Base-by-base conservation (phyloP, 1,140 invertebrate genomes). In the Cydia amplana region DNA sequence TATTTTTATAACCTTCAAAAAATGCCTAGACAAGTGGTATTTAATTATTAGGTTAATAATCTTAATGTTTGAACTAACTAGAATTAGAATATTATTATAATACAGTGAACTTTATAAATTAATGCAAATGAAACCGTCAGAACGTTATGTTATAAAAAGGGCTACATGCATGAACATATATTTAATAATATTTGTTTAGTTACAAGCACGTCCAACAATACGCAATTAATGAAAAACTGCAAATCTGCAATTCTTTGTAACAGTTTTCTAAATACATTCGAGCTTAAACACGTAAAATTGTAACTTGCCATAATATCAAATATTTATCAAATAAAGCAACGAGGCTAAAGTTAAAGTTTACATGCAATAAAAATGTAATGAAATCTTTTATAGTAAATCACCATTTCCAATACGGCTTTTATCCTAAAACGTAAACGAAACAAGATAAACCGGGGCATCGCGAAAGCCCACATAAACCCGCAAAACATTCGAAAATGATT, bases 401-500 rank as follows among this genome's bases (percentile, higher is more conserved):
- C 67, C 74, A 78, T 78, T 78, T 75, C 65, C 75, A 73, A 76
- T 76, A 43, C 64, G 55, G 75, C 60, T 73, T 78, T 76, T 70
- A 70, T 70, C 32, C 51, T 70, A 70, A 70, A 83, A 80, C 82
- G 79, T 81, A 83, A 89, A 84, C 82, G 83, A 83, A 87, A 88
- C 83, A 87, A 89, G 84, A 89, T 89, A 87, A 85, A 88, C 81
- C 81, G 80, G 78, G 75, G 77, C 79, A 79, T 82, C 83, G 82
- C 76, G 80, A 79, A 87, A 87, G 87, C 85, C 86, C 83, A 80
- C 80, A 87, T 87, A 88, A 91, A 89, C 87, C 87, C 87, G 84
- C 84, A 85, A 89, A 89, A 88, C 86, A 86, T 88, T 88, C 83
- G 84, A 87, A 88, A 87, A 91, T 91, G 89, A 91, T 89, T 89